Base-by-base conservation (phyloP, 2,113 vertebrate genomes). In the Desmodus rotundus region DNA sequence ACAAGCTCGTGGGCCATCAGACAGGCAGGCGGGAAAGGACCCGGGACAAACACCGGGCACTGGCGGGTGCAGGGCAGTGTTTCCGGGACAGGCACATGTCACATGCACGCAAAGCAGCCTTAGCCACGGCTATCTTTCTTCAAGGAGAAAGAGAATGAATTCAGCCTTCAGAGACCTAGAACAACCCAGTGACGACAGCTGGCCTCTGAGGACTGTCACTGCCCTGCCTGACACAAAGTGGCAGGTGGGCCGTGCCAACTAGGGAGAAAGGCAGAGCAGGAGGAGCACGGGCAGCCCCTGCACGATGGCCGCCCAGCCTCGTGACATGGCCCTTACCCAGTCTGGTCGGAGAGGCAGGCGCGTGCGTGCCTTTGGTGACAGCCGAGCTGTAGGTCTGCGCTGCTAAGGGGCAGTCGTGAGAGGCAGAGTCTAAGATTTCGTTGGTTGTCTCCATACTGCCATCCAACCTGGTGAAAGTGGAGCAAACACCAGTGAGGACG, bases 391-490 rank as follows among this genome's bases (percentile, higher is more conserved):
- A 99, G 0, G 99, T 98, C 98, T 99, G 99, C 0, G 99, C 98
- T 90, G 99, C 99, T 92, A 99, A 89, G 0, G 99, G 99, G 94
- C 99, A 99, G 93, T 99, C 99, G 3, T 99, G 99, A 70, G 99
- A 98, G 17, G 99, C 99, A 45, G 99, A 99, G 96, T 99, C 99
- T 4, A 99, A 98, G 54, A 99, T 99, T 95, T 99, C 99, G 93
- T 99, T 99, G 97, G 99, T 97, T 0, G 99, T 98, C 98, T 99
- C 99, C 93, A 99, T 98, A 8, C 99, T 99, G 98, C 99, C 99
- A 12, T 99, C 99, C 28, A 99, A 98, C 97, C 99, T 99, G 96
- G 10, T 54, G n/a, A 45, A 47, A 11, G 20, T 22, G 13, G 41
- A 81, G 65, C 50, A 85, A 50, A 2, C 14, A 91, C 47, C 81